Evolutionary conservation across 35 echinoderm and acorn worm species (phyloP).

Genomic region (Heliocidaris tuberculata): DNA sequence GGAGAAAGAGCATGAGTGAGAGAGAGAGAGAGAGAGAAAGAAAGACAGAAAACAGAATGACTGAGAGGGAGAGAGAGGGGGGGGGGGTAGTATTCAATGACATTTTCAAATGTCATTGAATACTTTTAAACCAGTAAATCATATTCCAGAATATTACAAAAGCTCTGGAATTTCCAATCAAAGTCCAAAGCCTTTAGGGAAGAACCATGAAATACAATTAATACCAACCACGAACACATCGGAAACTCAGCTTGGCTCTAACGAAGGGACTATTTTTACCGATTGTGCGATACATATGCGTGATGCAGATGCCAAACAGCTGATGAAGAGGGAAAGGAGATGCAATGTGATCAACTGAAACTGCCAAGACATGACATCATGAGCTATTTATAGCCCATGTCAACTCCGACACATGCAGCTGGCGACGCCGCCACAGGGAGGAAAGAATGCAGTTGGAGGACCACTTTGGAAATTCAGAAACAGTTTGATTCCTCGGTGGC

Average conservation of each 20-base stretch:
- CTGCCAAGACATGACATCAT: neutral
- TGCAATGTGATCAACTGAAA: neutral
- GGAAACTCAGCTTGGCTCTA: neutral
- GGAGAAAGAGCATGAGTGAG: too few species aligned
- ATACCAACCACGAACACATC: neutral
- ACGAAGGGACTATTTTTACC: neutral
- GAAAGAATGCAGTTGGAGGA: neutral
- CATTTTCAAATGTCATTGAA: neutral
- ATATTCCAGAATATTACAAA: neutral
- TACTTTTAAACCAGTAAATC: neutral
- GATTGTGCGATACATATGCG: neutral
- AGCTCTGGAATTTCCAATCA: neutral
- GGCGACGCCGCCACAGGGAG: neutral
- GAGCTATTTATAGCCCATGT: neutral
- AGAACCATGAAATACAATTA: neutral
- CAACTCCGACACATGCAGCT: neutral
- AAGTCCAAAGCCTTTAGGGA: constrained; percentile 9
- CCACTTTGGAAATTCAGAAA: neutral
- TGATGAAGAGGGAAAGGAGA: neutral
- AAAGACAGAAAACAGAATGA: neutral
- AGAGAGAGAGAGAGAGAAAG: neutral
- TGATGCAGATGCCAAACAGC: neutral
- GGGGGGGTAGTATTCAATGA: neutral
- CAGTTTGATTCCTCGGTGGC: neutral
- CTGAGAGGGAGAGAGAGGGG: neutral